Conservation (phyloP, 2,113 vertebrate species). For the Bufo bufo region DNA sequence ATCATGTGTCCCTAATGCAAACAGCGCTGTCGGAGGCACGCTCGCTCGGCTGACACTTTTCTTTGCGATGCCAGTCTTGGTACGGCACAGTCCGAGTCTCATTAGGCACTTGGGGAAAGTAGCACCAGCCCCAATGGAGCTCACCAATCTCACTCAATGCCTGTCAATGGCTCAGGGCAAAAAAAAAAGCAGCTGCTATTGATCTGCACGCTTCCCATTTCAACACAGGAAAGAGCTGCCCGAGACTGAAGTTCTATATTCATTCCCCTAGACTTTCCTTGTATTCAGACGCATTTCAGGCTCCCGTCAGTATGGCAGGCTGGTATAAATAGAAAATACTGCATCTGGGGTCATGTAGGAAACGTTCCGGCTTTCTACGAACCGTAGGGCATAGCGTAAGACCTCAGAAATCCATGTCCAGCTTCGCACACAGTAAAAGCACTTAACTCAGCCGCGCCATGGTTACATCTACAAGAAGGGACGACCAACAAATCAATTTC, state of each 20-base stretch:
- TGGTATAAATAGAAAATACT: not conserved
- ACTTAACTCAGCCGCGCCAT: not conserved
- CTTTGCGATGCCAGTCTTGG: not conserved
- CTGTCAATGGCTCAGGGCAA: slow-evolving; percentile 13
- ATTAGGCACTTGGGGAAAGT: slow-evolving; percentile 34
- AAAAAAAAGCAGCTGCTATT: slow-evolving; percentile 23
- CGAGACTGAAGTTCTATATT: not conserved
- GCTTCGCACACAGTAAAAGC: not conserved
- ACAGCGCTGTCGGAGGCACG: not conserved
- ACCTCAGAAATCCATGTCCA: not conserved
- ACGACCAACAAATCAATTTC: slow-evolving; percentile 24
- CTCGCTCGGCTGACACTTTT: not conserved
- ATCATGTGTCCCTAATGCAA: not conserved
- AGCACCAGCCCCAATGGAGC: slow-evolving; percentile 8
- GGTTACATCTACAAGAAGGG: slow-evolving; percentile 16
- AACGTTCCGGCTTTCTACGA: not conserved
- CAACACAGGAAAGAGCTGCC: not conserved
- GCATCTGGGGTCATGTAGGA: not conserved
- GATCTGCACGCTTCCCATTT: slow-evolving; percentile 36
- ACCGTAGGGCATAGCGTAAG: not conserved
- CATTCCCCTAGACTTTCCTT: not conserved
- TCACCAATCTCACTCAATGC: slow-evolving; percentile 35
- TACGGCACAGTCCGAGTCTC: slow-evolving; percentile 16
- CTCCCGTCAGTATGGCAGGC: not conserved
- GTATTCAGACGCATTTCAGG: not conserved